Conservation (phyloP, 2,797 vertebrate genomes). For the Corythornis leucogaster region DNA sequence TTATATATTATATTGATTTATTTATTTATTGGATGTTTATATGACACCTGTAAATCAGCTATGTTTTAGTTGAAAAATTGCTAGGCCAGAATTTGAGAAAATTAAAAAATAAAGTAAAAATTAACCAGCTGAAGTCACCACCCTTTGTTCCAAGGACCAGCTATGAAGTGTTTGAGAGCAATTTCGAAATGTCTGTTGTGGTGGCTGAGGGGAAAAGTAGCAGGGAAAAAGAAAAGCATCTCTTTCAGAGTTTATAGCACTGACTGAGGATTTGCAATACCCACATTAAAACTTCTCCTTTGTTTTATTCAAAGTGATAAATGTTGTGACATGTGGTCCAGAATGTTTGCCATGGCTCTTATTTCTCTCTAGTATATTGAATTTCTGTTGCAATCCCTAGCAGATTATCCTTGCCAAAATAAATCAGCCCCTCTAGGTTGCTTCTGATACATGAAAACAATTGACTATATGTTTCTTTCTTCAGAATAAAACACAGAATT, state of each 20-base stretch:
- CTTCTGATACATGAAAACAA: conserved; percentile 7
- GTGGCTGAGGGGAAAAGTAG: background rate
- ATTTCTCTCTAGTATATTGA: background rate
- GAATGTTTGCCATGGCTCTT: background rate
- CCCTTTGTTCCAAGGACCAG: background rate
- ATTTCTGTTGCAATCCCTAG: background rate
- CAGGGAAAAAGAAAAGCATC: background rate
- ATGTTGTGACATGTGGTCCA: background rate
- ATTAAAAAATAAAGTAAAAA: background rate
- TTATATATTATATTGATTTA: too few relatives aligned
- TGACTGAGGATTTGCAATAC: background rate
- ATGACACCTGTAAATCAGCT: background rate
- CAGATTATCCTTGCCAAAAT: conserved; percentile 4
- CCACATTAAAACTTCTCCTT: background rate
- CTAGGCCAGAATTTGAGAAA: background rate
- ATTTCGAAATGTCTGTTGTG: background rate
- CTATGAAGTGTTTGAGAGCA: background rate
- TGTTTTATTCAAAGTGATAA: background rate
- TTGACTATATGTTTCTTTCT: background rate
- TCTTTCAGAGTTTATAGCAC: background rate
- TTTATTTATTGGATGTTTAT: too few relatives aligned
- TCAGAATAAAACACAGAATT: background rate
- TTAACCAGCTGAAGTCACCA: background rate
- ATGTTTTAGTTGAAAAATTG: background rate
- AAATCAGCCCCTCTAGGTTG: background rate